A percentile compares a stretch with the other conserved stretches of the same genome.
phyloP scores from a whole-genome alignment of 2,888 invertebrate species.

The Eupithecia dodoneata region DNA sequence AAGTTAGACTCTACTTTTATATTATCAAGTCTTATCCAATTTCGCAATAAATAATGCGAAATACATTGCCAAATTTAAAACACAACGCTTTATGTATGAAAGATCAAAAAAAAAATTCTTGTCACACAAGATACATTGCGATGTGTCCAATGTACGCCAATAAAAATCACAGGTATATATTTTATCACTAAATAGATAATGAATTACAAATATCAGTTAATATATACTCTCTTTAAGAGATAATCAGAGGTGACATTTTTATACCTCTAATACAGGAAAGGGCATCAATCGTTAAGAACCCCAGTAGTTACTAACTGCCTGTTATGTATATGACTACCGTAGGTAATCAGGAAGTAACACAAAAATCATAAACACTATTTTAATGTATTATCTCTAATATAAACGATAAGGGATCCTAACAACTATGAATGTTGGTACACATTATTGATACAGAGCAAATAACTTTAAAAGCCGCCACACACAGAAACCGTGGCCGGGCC shows the following conservation, averaged over 20 bases:
- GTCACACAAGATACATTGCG: constrained; percentile 72
- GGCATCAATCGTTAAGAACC: neutral
- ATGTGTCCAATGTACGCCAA: constrained; percentile 56
- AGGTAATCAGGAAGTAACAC: neutral
- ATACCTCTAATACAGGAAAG: constrained; percentile 22
- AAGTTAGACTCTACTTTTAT: constrained; percentile 45
- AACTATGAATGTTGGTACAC: too few species aligned
- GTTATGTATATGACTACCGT: neutral
- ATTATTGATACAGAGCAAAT: neutral
- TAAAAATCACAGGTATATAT: constrained; percentile 79
- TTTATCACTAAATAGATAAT: constrained; percentile 68
- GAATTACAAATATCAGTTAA: constrained; percentile 49
- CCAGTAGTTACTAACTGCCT: neutral
- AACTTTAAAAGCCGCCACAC: too few species aligned
- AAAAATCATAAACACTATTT: neutral
- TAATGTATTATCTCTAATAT: neutral
- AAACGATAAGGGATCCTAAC: neutral
- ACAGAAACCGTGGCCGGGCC: too few species aligned
- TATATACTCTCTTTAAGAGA: constrained; percentile 60
- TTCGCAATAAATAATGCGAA: constrained; percentile 48
- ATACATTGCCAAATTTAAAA: constrained; percentile 49
- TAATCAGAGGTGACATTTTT: constrained; percentile 37
- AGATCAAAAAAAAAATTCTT: constrained; percentile 62
- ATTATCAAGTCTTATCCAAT: constrained; percentile 58
- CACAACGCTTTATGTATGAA: constrained; percentile 49